phyloP scores from a whole-genome alignment of 2,888 invertebrate genomes.

The Tenthredo mesomela region DNA sequence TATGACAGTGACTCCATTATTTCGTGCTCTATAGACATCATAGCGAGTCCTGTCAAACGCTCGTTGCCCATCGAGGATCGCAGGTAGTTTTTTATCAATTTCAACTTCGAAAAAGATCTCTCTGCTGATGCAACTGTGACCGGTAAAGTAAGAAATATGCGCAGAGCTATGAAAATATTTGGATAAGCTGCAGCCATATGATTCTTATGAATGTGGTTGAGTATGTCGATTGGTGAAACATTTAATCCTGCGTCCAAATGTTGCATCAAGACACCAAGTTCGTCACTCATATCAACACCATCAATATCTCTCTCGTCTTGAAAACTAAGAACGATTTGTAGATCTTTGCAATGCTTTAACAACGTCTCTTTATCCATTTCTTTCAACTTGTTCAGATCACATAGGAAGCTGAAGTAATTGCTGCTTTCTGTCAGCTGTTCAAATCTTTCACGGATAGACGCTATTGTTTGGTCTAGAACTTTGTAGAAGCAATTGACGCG shows the following conservation, averaged over 20 bases:
- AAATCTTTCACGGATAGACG: not conserved
- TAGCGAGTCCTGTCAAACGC: slow-evolving; percentile 46
- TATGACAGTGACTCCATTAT: not conserved
- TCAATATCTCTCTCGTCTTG: slow-evolving; percentile 52
- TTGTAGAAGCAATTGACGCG: not conserved
- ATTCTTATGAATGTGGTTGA: slow-evolving; percentile 21
- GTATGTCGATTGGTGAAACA: slow-evolving; percentile 36
- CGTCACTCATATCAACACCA: slow-evolving; percentile 56
- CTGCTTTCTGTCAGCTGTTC: slow-evolving; percentile 7
- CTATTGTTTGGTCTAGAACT: not conserved
- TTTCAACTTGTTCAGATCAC: slow-evolving; percentile 52
- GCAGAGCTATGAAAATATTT: slow-evolving; percentile 42
- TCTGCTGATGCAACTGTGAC: slow-evolving; percentile 54
- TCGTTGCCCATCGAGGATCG: slow-evolving; percentile 55
- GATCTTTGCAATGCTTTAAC: slow-evolving; percentile 55
- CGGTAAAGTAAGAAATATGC: slow-evolving; percentile 53
- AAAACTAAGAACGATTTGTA: slow-evolving; percentile 48
- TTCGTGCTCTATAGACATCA: slow-evolving; percentile 55
- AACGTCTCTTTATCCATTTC: slow-evolving; percentile 55
- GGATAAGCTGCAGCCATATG: not conserved
- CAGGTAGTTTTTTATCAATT: slow-evolving; percentile 56
- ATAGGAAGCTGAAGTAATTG: slow-evolving; percentile 23
- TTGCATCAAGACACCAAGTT: slow-evolving; percentile 53
- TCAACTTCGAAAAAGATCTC: slow-evolving; percentile 55
- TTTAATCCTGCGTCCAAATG: slow-evolving; percentile 53